Evolutionary conservation across 2,797 vertebrate species (phyloP).

Genomic region (Oreochromis mossambicus): DNA sequence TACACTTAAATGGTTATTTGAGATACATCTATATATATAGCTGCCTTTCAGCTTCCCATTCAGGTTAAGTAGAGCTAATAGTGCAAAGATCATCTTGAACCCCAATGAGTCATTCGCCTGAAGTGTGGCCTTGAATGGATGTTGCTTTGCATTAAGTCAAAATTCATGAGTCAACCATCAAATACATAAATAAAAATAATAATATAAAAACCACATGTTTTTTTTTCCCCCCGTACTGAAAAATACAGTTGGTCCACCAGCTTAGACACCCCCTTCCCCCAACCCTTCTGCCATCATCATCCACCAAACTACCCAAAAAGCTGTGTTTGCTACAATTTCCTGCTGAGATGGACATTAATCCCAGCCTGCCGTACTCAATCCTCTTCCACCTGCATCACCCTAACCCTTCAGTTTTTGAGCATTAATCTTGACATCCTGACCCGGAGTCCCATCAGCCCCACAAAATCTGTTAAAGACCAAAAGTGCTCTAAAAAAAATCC

Average conservation of each 20-base stretch:
- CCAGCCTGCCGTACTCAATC: conserved; percentile 12
- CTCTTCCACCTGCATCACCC: neutral
- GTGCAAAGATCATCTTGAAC: neutral
- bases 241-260: neutral
- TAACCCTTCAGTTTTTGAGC: neutral
- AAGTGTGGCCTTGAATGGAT: neutral
- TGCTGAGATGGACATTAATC: conserved; percentile 3
- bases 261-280: neutral
- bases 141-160: neutral
- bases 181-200: neutral
- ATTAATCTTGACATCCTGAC: conserved; percentile 43
- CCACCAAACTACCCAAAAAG: neutral
- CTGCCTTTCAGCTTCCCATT: neutral
- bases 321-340: neutral
- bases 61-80: neutral
- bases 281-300: neutral
- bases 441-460: neutral
- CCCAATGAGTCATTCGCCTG: neutral
- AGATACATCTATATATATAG: neutral
- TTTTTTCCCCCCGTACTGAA: neutral
- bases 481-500: neutral
- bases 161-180: neutral
- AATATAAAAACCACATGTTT: neutral
- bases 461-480: neutral
- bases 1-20: neutral